Conservation (phyloP, 2,113 vertebrate species). For the Pomatostomus ruficeps region DNA sequence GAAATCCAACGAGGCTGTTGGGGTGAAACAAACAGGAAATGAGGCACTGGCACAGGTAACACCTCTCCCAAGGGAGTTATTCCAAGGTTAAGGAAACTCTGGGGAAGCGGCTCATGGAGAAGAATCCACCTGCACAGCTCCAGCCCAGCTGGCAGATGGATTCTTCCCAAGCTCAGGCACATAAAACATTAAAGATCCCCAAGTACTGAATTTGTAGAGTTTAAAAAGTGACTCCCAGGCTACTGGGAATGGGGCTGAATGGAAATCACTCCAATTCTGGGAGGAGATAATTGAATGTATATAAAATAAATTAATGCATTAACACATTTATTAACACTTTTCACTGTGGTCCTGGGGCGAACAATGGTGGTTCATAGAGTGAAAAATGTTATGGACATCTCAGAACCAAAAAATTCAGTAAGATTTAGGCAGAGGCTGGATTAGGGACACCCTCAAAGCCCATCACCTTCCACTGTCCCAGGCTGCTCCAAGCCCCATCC, state of each 20-base stretch:
- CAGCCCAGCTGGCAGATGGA: not conserved
- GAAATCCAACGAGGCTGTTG: not conserved
- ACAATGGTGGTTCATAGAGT: not conserved
- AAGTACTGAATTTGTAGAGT: not conserved
- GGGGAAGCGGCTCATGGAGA: not conserved
- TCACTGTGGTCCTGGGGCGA: not conserved
- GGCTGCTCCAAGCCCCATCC: accelerated
- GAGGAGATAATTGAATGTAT: not conserved
- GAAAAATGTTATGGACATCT: not conserved
- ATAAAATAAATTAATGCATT: accelerated
- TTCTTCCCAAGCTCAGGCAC: not conserved
- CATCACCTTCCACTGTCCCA: not conserved
- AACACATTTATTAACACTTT: not conserved
- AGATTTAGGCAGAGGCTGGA: not conserved
- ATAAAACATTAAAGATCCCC: not conserved
- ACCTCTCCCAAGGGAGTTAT: not conserved
- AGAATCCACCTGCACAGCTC: not conserved
- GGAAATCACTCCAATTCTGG: not conserved
- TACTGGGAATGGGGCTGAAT: not conserved
- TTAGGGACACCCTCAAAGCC: not conserved
- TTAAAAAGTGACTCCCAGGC: not conserved
- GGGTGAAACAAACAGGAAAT: not conserved
- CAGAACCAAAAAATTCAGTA: not conserved
- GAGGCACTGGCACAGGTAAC: not conserved
- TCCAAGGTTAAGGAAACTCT: not conserved